A percentile compares a stretch with the other conserved stretches of the same genome.
Evolutionary conservation across 2,113 vertebrate species (phyloP).

Genomic region (Thunnus maccoyii): DNA sequence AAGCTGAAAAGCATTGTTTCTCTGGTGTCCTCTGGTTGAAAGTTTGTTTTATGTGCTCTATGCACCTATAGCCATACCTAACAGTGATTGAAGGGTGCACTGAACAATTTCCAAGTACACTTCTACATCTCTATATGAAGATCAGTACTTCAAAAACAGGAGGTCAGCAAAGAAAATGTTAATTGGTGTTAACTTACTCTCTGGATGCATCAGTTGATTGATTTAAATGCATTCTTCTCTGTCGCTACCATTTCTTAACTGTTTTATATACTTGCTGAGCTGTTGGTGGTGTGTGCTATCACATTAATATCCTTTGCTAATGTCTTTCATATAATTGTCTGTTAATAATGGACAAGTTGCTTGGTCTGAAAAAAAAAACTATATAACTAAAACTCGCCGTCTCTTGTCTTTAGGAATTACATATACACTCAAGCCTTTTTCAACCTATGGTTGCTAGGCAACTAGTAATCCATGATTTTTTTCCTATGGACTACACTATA

Average conservation of each 20-base stretch:
- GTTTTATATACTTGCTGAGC: slow-evolving; percentile 5
- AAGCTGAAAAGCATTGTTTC: neutral
- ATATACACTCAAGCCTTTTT: slow-evolving; percentile 15
- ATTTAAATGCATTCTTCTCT: neutral
- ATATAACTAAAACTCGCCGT: neutral
- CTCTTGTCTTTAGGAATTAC: slow-evolving; percentile 9
- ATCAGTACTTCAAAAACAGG: slow-evolving; percentile 6
- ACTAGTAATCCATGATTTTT: slow-evolving; percentile 54
- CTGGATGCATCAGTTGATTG: neutral
- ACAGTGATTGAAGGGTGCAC: neutral
- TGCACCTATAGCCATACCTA: neutral
- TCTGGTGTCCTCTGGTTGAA: neutral
- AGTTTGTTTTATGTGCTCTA: neutral
- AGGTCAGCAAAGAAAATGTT: no score
- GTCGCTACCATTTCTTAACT: neutral
- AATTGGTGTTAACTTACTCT: slow-evolving; percentile 1
- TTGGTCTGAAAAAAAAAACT: neutral
- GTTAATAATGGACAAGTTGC: neutral
- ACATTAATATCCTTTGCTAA: neutral
- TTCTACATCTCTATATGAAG: neutral
- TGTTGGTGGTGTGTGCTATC: slow-evolving; percentile 8
- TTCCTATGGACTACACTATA: slow-evolving; percentile 25
- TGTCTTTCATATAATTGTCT: slow-evolving; percentile 12
- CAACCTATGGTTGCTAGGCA: slow-evolving; percentile 65
- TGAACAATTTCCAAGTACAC: neutral